Conservation (phyloP, 2,113 vertebrate species). For the Dasyprocta punctata region DNA sequence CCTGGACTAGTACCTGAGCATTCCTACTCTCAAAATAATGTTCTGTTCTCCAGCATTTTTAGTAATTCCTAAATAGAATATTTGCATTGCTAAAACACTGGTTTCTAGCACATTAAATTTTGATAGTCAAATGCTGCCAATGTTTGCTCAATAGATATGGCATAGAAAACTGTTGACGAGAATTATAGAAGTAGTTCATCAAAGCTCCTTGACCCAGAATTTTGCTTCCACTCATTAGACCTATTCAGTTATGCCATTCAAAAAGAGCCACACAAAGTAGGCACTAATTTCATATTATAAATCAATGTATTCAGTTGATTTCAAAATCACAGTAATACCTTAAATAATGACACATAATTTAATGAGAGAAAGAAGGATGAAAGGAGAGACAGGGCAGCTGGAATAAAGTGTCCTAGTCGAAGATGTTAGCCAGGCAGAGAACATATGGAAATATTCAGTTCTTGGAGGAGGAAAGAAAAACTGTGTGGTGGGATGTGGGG, state of each 20-base stretch:
- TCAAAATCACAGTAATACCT: neutral
- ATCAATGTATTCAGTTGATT: neutral
- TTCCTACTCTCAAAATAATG: neutral
- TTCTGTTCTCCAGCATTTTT: neutral
- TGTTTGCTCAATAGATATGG: neutral
- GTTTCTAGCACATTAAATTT: neutral
- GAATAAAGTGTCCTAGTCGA: neutral
- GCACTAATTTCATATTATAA: neutral
- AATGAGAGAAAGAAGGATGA: neutral
- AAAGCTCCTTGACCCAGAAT: neutral
- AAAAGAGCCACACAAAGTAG: neutral
- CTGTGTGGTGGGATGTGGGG: neutral
- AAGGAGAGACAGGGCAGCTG: neutral
- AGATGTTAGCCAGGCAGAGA: neutral
- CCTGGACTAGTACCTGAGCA: neutral
- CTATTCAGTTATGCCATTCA: neutral
- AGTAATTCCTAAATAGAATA: neutral
- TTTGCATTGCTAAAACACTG: neutral
- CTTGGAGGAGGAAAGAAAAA: neutral
- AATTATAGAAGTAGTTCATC: neutral
- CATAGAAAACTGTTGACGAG: neutral
- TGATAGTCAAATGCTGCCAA: neutral
- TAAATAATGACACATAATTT: constrained; percentile 27
- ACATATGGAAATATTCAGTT: neutral
- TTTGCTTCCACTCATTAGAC: neutral